These are phyloP conservation scores for Bufotes viridis DNA, from an alignment of 2,797 vertebrate species.

Conservation along the genomic window DNA sequence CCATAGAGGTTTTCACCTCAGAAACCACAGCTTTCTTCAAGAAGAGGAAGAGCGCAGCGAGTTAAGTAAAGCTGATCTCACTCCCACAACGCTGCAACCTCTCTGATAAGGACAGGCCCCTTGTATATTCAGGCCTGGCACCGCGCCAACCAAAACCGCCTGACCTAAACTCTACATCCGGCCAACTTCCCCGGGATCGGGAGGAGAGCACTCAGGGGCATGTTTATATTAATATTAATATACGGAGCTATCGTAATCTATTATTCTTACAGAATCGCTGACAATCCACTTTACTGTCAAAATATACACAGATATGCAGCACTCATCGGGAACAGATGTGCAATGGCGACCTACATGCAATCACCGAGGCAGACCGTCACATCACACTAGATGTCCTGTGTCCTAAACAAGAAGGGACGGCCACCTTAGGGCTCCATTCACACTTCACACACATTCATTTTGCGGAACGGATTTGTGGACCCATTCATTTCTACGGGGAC, in stretches of 20 bases:
- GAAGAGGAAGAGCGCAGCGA: neutral
- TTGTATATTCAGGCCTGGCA: conserved; percentile 67
- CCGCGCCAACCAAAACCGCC: conserved; percentile 65
- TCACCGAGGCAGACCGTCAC: neutral
- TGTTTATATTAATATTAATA: conserved; percentile 61
- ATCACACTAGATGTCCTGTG: neutral
- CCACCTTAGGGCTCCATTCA: no score
- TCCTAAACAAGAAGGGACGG: neutral
- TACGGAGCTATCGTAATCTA: conserved; percentile 53
- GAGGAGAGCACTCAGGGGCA: conserved; percentile 53
- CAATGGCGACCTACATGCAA: neutral
- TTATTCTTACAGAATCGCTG: conserved; percentile 59
- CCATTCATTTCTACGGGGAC: no score
- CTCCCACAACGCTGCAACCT: conserved; percentile 61
- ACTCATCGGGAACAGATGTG: conserved; percentile 47
- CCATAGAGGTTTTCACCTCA: neutral
- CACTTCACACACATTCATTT: no score
- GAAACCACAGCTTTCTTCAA: conserved; percentile 7
- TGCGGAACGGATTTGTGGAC: no score
- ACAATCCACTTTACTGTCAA: conserved; percentile 59
- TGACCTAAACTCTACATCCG: conserved; percentile 63
- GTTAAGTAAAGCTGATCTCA: conserved; percentile 59
- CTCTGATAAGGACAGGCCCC: conserved; percentile 62
- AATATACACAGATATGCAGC: conserved; percentile 43
- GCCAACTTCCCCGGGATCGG: conserved; percentile 55